Evolutionary conservation across 2,797 vertebrate species (phyloP), one percentile per base, ranked within the genome.

Genomic region (Hyperoplus lanceolatus): DNA sequence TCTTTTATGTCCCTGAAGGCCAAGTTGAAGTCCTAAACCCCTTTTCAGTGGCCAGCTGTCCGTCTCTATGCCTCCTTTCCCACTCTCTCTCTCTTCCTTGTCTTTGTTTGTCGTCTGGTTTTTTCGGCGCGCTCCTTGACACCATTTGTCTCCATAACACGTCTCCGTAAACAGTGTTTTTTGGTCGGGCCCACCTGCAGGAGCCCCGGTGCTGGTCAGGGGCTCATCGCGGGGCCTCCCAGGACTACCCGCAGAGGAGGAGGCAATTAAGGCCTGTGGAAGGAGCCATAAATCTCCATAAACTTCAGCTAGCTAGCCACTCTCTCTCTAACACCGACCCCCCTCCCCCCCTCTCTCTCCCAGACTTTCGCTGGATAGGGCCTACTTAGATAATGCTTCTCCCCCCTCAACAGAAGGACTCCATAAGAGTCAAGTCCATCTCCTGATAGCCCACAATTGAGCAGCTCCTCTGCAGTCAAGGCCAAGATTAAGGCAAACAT

Each of bases 221-320:
- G 63, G 81, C 88, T 91, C 87, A 90, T 95, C 74, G 81, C 91
- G 41, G 89, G 29, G 87, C 89, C 88, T 83, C 91, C 78, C 89
- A 89, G 89, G 93, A 93, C 93, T 94, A 86, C 94, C 94, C 93
- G 90, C 92, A 77, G 91, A 90, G 92, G 87, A 94, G 92, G 86
- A 95, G 94, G 94, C 93, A 93, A 95, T 96, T 95, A 95, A 90
- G 88, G 83, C 84, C 85, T 64, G 55, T 67, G 84, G 89, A 94
- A 92, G 92, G 91, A 90, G 87, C 86, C 92, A 96, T 96, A 96
- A 94, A 96, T 96, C 95, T 96, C 95, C 94, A 95, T 95, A 96
- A 96, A 95, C 94, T 93, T 96, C 95, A 95, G 81, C 87, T 11
- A 95, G 81, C 87, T 11, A 76, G 84, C 78, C 60, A 63, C 85